Evolutionary conservation across 2,797 vertebrate genomes (phyloP).

Genomic region (Hypotaenidia okinawae): DNA sequence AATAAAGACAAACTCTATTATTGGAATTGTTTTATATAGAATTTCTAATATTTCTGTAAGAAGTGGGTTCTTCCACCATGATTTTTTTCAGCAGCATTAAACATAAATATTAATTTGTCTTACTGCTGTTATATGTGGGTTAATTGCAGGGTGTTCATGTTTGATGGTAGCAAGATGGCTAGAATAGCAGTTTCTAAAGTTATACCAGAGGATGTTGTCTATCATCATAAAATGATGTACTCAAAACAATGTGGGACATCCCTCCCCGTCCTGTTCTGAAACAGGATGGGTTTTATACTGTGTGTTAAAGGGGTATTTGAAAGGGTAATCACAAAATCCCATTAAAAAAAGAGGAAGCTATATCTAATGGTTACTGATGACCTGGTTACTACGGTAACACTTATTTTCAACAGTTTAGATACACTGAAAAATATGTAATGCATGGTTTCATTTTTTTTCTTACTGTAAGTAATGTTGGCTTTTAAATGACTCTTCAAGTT

Average conservation of each 20-base stretch:
- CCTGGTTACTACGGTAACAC: conserved; percentile 75
- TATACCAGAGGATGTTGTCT: not conserved
- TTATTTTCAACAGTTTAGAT: conserved; percentile 37
- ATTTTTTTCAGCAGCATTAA: conserved; percentile 37
- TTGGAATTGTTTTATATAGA: conserved; percentile 20
- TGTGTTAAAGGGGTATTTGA: conserved; percentile 55
- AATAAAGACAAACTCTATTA: not conserved
- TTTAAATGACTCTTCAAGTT: conserved; percentile 49
- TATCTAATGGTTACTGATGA: conserved; percentile 56
- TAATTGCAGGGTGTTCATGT: conserved; percentile 19
- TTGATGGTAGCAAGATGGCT: conserved; percentile 4
- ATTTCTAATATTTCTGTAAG: conserved; percentile 40
- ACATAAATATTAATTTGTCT: conserved; percentile 37
- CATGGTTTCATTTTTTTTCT: not conserved
- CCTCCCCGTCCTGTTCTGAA: conserved; percentile 31
- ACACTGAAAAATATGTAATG: conserved; percentile 55
- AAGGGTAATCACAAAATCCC: conserved; percentile 61
- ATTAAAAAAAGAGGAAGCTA: conserved; percentile 47
- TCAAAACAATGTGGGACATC: not conserved
- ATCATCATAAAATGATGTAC: conserved; percentile 52
- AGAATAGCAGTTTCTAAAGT: conserved; percentile 27
- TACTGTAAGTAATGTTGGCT: not conserved
- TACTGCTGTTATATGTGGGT: not conserved
- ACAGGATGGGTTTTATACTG: not conserved
- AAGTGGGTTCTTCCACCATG: not conserved